Evolutionary conservation across 2,113 vertebrate species (phyloP), one percentile per base, ranked within the genome.

Genomic region (Caretta caretta): DNA sequence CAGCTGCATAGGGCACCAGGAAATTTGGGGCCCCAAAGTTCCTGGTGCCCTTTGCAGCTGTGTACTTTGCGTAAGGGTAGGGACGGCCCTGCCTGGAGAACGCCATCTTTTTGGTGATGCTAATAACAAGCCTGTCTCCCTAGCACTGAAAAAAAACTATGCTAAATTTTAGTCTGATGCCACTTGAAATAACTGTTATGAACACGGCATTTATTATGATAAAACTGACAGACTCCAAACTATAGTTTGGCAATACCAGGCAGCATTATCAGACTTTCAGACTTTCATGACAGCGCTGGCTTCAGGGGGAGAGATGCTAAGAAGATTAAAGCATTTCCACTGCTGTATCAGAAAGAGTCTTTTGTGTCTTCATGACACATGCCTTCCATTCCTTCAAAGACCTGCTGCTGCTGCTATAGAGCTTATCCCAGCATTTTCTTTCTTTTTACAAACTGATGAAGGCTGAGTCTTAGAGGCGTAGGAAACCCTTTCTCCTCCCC

Each of bases 371-470:
- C 10, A 24, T 57, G 54, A 83, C 20, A 42, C 17, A 22, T 11
- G 59, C 1, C 8, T 83, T 90, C 72, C 1, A 46, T 84, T 91
- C 35, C 49, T 92, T 93, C 75, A 48, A 84, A 93, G 48, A 35
- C 20, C n/a, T 80, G 14, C 31, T 82, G n/a, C 25, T 80, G 25
- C 51, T 86, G 49, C 49, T 82, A 50, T 27, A 56, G 38, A 24
- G 10, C 22, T 72, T 62, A 86, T 84, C 1, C n/a, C 59, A 80
- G 46, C 10, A 42, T 87, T 83, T 27, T 69, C 2, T 53, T 50
- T 82, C 56, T 84, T 65, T 53, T 54, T 59, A 93, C 29, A 95
- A 46, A 56, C 53, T 94, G 86, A 50, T 91, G 79, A 85, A 86
- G 53, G 5, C 31, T 13, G 25, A 42, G 31, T 59, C 14, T 85